Base-by-base conservation (phyloP, 2,888 invertebrate genomes). In the Pterobdella sp. region DNA sequence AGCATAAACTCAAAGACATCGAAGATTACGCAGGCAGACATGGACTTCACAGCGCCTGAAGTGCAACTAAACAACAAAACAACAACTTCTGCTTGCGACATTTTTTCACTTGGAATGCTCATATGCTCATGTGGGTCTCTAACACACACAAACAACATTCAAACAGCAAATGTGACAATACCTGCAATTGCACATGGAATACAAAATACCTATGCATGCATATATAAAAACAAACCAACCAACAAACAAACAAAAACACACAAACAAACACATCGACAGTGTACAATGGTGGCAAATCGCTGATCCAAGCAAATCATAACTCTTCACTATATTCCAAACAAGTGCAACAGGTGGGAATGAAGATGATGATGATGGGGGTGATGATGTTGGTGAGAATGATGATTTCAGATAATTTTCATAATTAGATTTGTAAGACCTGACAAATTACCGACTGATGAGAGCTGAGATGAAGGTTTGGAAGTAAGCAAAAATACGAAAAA, bases 1-100 rank as follows among this genome's bases (percentile, higher is more conserved):
- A 90, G 93, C 0, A 97, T 94, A 93, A 93, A 93, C 60, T 90
- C 91, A 76, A 90, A 93, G 81, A 86, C 91, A 74, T 90, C 95
- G 0, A 93, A 92, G 85, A 90, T 93, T 88, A 90, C 91, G 4
- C 97, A 98, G 84, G 94, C 96, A 0, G 91, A 93, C 85, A 87
- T 97, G 76, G 95, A 97, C 85, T 97, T 89, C 82, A 79, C 87
- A 90, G 96, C 97, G 72, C 97, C 97, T 0, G 97, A 98, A 86
- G 89, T 91, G 64, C 94, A 96, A 85, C 88, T 88, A 35, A 88
- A 88, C 34, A n/a, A n/a, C n/a, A n/a, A n/a, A n/a, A n/a, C 60
- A n/a, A 52, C 66, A 52, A 60, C 79, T 77, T 90, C 91, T 72
- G 87, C 91, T 65, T 94, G 94, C 79, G 97, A 98, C 84, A 95